phyloP scores from a whole-genome alignment of 2,797 vertebrate genomes.

The Natrix natrix region DNA sequence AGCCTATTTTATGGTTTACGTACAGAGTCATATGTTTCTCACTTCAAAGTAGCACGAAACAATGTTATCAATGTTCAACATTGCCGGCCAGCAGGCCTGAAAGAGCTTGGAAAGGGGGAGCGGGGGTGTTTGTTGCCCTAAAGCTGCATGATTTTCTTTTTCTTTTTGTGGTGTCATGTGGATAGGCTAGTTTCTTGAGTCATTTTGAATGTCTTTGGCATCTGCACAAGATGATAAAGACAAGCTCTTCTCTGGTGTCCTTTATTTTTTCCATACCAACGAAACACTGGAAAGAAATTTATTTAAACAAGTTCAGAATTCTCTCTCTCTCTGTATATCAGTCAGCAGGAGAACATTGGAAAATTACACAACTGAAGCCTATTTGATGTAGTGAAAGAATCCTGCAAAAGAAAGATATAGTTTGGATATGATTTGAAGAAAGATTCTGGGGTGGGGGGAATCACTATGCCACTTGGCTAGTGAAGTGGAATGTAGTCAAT shows the following conservation, averaged over 20 bases:
- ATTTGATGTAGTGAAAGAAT: not conserved
- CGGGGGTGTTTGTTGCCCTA: not conserved
- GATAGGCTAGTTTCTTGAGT: not conserved
- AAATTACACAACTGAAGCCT: not conserved
- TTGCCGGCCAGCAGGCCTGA: not conserved
- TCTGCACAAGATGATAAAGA: not conserved
- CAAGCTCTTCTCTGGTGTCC: not conserved
- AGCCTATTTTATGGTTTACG: not conserved
- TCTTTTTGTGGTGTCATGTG: not conserved
- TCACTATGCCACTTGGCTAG: not conserved
- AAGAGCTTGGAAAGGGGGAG: not conserved
- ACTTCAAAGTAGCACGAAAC: not conserved
- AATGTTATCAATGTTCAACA: not conserved
- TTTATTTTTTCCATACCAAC: not conserved
- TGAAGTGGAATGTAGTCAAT: not conserved
- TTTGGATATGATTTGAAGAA: not conserved
- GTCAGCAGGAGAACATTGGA: not conserved
- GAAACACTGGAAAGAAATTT: not conserved
- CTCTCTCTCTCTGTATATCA: not conserved
- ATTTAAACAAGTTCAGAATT: not conserved
- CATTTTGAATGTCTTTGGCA: not conserved
- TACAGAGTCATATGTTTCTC: not conserved
- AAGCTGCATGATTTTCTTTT: not conserved
- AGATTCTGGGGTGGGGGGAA: not conserved
- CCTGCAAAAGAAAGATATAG: not conserved